phyloP scores from a whole-genome alignment of 2,113 vertebrate species.

The Orthonyx spaldingii region DNA sequence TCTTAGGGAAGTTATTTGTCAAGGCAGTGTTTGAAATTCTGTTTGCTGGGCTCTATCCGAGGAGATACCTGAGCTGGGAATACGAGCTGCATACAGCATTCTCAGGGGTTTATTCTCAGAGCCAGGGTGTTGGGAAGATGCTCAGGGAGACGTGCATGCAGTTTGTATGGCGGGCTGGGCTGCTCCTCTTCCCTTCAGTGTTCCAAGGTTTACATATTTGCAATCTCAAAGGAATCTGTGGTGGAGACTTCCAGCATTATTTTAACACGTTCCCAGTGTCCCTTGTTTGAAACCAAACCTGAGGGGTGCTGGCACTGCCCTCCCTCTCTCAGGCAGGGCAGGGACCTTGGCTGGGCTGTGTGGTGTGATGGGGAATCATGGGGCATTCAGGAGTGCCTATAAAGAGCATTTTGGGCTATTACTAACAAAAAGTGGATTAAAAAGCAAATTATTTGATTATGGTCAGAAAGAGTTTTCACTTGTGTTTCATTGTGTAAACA shows the following conservation, averaged over 20 bases:
- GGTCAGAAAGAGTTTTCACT: rapidly evolving
- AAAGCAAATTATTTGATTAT: background rate
- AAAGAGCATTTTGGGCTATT: background rate
- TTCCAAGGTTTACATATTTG: background rate
- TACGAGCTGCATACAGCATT: background rate
- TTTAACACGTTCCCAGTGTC: background rate
- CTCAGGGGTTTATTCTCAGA: background rate
- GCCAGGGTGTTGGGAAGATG: background rate
- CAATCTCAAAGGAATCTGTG: rapidly evolving
- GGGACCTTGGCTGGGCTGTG: background rate
- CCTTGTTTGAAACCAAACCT: background rate
- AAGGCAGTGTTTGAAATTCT: background rate
- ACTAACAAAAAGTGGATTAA: background rate
- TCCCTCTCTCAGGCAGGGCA: background rate
- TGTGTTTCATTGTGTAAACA: background rate
- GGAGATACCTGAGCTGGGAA: background rate
- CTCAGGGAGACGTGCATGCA: no score
- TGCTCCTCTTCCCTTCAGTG: background rate
- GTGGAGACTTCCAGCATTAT: background rate
- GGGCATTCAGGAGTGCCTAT: background rate
- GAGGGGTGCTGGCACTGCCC: background rate
- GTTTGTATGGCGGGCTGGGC: background rate
- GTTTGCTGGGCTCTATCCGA: background rate
- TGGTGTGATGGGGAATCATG: rapidly evolving
- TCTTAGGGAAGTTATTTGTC: background rate